Conservation (phyloP, 1,140 invertebrate genomes). For the Drosophila teissieri region DNA sequence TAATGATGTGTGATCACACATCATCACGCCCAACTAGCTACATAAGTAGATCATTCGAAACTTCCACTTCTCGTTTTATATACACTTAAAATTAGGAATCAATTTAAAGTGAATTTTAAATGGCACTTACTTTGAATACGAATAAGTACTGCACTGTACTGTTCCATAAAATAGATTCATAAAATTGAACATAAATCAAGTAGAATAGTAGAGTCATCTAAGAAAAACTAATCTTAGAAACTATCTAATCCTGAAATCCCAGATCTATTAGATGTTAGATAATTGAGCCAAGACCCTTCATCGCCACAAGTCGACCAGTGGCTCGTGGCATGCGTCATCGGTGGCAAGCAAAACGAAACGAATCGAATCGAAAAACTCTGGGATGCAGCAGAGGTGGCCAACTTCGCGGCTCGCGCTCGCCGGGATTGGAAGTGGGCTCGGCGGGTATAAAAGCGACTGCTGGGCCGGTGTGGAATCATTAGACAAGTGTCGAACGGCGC, state of each 20-base stretch:
- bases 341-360: neutral
- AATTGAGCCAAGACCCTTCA: conserved; percentile 4
- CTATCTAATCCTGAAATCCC: too few relatives aligned
- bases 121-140: too few relatives aligned
- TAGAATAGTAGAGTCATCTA: too few relatives aligned
- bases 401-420: conserved; percentile 6
- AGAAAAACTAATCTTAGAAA: too few relatives aligned
- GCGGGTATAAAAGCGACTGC: conserved; percentile 60
- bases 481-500: conserved; percentile 63
- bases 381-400: neutral
- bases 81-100: too few relatives aligned
- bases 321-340: conserved; percentile 64
- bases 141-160: too few relatives aligned
- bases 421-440: conserved; percentile 1
- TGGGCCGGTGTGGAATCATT: conserved; percentile 46
- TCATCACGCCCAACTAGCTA: neutral
- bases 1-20: conserved; percentile 42
- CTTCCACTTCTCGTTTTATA: too few relatives aligned
- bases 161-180: too few relatives aligned
- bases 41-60: conserved; percentile 8
- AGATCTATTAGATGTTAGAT: too few relatives aligned
- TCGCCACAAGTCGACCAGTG: conserved; percentile 1
- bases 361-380: neutral
- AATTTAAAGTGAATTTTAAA: too few relatives aligned
- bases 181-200: too few relatives aligned